phyloP scores from a whole-genome alignment of 2,888 invertebrate genomes.

The Rhingia rostrata region DNA sequence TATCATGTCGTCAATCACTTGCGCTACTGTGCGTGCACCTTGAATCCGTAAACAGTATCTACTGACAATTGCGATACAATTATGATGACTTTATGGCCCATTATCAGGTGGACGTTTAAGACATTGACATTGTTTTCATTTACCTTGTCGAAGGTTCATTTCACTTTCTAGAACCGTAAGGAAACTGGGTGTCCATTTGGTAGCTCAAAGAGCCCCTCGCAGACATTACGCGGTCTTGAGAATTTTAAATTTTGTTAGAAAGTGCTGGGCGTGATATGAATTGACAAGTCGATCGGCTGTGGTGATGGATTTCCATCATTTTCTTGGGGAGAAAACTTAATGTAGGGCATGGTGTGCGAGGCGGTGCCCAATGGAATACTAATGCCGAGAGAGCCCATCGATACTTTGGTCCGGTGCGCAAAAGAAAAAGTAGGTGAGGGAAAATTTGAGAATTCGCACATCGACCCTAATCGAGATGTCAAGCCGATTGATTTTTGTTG shows the following conservation, averaged over 20 bases:
- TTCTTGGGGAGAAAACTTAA: constrained; percentile 62
- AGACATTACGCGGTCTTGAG: constrained; percentile 3
- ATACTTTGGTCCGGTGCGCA: neutral
- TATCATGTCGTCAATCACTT: neutral
- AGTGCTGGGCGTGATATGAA: constrained; percentile 61
- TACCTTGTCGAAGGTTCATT: constrained; percentile 8
- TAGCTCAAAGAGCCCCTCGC: neutral
- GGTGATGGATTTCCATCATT: constrained; percentile 29
- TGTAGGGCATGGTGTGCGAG: constrained; percentile 63
- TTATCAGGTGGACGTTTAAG: neutral
- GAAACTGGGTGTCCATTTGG: constrained; percentile 7
- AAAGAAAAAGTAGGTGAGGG: constrained; percentile 42
- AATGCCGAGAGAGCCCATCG: constrained; percentile 29
- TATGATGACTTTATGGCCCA: neutral
- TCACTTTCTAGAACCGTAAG: constrained; percentile 31
- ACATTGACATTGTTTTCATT: neutral
- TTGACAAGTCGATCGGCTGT: constrained; percentile 51
- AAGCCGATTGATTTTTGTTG: neutral
- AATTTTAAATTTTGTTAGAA: constrained; percentile 59
- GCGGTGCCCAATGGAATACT: constrained; percentile 47
- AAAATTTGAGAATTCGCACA: constrained; percentile 29
- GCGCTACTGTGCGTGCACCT: constrained; percentile 3
- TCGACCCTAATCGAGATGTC: constrained; percentile 12
- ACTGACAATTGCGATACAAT: neutral
- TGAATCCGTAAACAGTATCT: constrained; percentile 1